These are phyloP conservation scores for Corapipo altera DNA, from an alignment of 2,113 vertebrate species.

Conservation along the genomic window DNA sequence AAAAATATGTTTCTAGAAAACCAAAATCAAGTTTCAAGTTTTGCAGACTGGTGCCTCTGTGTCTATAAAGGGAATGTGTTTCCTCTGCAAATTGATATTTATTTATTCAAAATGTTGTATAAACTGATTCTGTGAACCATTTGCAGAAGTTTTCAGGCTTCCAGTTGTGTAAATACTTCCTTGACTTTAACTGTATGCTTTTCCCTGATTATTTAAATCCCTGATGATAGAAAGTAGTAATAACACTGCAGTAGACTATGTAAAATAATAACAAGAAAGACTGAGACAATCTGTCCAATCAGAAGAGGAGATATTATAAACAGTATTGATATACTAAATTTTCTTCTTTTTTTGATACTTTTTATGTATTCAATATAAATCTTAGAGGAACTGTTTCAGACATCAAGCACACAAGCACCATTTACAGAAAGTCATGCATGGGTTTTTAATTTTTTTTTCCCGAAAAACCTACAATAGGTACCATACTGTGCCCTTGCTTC, in stretches of 20 bases:
- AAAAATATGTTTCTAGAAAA: neutral
- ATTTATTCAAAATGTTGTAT: neutral
- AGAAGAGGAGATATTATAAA: neutral
- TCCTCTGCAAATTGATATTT: neutral
- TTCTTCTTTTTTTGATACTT: neutral
- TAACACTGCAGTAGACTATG: neutral
- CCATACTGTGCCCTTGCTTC: neutral
- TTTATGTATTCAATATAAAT: neutral
- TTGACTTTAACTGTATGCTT: neutral
- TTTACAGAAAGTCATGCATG: neutral
- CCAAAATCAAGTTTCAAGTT: neutral
- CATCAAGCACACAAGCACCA: neutral
- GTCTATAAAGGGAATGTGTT: neutral
- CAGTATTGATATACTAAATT: neutral
- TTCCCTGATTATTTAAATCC: neutral
- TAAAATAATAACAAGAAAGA: neutral
- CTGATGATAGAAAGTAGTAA: neutral
- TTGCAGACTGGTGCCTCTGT: neutral
- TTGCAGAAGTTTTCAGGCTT: neutral
- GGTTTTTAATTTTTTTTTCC: neutral
- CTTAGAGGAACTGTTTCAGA: neutral
- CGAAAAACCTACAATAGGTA: neutral
- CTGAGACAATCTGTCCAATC: neutral
- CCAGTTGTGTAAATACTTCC: neutral
- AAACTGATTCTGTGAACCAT: neutral